phyloP scores from a whole-genome alignment of 2,888 invertebrate genomes.

The Byasa hedistus region DNA sequence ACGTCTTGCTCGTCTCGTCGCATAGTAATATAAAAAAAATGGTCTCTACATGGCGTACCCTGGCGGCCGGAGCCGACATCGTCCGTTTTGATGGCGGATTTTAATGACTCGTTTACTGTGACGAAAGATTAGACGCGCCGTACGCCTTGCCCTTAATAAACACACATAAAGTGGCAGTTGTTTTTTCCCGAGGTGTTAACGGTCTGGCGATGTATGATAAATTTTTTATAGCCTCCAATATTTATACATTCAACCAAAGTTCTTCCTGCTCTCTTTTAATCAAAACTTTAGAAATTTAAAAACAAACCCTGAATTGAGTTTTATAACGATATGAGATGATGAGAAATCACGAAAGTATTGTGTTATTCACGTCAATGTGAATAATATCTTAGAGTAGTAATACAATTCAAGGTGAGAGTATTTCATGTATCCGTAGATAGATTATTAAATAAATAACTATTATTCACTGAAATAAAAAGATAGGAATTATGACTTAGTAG shows the following conservation, averaged over 20 bases:
- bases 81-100: conserved; percentile 60
- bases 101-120: conserved; percentile 68
- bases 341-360: no score
- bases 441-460: no score
- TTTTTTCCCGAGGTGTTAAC: conserved; percentile 41
- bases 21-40: no score
- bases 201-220: conserved; percentile 39
- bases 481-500: no score
- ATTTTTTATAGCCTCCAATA: conserved; percentile 29
- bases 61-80: conserved; percentile 44
- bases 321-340: no score
- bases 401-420: background rate
- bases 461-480: no score
- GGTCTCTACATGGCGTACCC: conserved; percentile 13
- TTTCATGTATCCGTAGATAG: no score
- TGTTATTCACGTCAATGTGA: background rate
- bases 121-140: conserved; percentile 49
- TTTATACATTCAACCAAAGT: conserved; percentile 29
- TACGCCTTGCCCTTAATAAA: conserved; percentile 39
- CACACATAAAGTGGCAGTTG: conserved; percentile 41
- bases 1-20: no score
- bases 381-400: background rate
- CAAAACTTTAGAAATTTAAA: no score
- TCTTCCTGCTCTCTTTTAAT: conserved; percentile 31
- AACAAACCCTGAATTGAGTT: no score